Conservation (phyloP, 1,140 invertebrate genomes). For the Asbolus verrucosus region DNA sequence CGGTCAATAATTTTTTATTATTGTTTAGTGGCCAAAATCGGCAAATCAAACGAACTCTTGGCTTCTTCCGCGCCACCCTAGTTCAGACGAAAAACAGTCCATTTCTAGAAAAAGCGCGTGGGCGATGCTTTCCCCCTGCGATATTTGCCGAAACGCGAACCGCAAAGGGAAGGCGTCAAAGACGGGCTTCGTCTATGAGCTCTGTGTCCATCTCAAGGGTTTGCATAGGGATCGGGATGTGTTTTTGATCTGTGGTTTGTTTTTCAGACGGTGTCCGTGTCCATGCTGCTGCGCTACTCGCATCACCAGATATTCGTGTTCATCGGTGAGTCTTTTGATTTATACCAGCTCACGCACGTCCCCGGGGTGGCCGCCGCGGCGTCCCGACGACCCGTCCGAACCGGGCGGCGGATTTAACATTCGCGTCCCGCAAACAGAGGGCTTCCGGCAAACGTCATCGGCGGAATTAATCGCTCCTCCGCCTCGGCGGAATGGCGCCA, state of each 20-base stretch:
- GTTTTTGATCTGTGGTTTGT: conserved; percentile 57
- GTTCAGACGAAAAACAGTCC: no score
- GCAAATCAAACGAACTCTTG: no score
- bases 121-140: background rate
- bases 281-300: conserved; percentile 97
- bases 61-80: no score
- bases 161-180: background rate
- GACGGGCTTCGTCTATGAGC: background rate
- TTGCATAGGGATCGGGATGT: conserved; percentile 33
- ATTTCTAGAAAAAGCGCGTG: background rate
- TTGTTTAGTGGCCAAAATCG: no score
- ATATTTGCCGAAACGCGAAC: background rate
- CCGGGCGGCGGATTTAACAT: background rate
- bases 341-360: conserved; percentile 44
- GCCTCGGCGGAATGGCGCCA: background rate
- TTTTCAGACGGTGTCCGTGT: conserved; percentile 97
- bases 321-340: conserved; percentile 82
- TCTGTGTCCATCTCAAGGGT: conserved; percentile 21
- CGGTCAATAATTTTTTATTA: no score
- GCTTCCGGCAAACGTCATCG: conserved; percentile 5
- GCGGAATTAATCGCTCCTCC: background rate
- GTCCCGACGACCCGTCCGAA: background rate
- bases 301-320: conserved; percentile 99
- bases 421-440: background rate
- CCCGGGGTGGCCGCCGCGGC: background rate